Base-by-base conservation (phyloP, 2,888 invertebrate species). In the Rhorus exstirpatorius region DNA sequence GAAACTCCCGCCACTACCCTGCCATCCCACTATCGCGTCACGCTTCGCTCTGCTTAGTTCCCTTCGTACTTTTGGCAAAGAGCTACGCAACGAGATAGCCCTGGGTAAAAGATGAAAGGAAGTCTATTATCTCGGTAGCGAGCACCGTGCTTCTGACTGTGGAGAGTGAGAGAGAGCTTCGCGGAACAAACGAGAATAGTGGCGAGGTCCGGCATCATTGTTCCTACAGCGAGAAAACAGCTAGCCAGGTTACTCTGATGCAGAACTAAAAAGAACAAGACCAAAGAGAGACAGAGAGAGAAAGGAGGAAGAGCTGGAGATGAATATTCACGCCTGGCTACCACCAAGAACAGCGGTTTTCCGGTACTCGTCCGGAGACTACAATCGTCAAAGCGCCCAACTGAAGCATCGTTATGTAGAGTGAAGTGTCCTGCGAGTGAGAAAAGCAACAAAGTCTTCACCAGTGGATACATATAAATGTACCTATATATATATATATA, bases 321-420 rank as follows among this genome's bases (percentile, higher is more conserved):
- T 82, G 82, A 51, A 75, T 65, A 71, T 70, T 49, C 65, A 79
- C 68, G 63, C 46, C 58, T 79, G 79, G 82, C 74, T 75, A 79
- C 70, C 82, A 61, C 58, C 79, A 51, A 71, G 70, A 75, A 75
- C 82, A 82, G 74, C 78, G 70, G 65, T 78, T 78, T 82, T 49
- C 74, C 70, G 74, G 78, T 67, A 79, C 53, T 61, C 49, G 49
- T 77, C 81, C 78, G 78, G 78, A 79, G 55, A 75, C 78, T 82
- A 70, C 63, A 12, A 49, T 53, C 67, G 35, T 53, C 72, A 38
- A 49, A n/a, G 38, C 44, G 46, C 31, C 44, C 77, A 67, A 41
- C 68, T 46, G 44, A 44, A 60, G 44, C 41, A 31, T 70, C 70
- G 51, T 78, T 78, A 74, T 67, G 53, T 51, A n/a, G 63, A 55